These are phyloP conservation scores for Pentalonia nigronervosa DNA, from an alignment of 1,140 invertebrate species.

Conservation along the genomic window DNA sequence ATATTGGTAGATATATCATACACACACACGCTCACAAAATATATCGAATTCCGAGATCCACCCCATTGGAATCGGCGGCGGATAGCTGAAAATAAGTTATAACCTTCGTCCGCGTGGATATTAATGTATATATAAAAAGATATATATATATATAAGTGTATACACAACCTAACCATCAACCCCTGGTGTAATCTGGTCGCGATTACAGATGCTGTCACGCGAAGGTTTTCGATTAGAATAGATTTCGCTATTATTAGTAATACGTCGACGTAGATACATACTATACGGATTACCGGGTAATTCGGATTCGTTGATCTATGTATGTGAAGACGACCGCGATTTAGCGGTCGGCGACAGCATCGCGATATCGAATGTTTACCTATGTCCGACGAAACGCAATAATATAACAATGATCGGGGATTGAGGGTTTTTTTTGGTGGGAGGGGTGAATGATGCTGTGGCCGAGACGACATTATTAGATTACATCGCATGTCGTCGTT, in stretches of 20 bases:
- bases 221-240: not conserved
- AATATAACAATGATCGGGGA: too few relatives aligned
- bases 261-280: not conserved
- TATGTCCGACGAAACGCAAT: not conserved
- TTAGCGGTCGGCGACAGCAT: not conserved
- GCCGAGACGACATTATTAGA: not conserved
- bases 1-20: too few relatives aligned
- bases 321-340: not conserved
- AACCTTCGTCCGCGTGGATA: not conserved
- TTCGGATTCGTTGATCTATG: not conserved
- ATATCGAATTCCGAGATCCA: not conserved
- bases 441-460: too few relatives aligned
- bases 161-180: not conserved
- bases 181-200: not conserved
- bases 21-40: not conserved
- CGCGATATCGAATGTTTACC: not conserved
- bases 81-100: not conserved
- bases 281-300: not conserved
- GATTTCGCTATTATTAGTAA: not conserved
- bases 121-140: not conserved
- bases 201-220: not conserved
- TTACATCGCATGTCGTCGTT: not conserved
- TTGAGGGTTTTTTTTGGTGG: too few relatives aligned
- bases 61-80: too few relatives aligned
- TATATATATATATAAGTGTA: not conserved